phyloP scores from a whole-genome alignment of 2,797 vertebrate species.

The Characodon lateralis region DNA sequence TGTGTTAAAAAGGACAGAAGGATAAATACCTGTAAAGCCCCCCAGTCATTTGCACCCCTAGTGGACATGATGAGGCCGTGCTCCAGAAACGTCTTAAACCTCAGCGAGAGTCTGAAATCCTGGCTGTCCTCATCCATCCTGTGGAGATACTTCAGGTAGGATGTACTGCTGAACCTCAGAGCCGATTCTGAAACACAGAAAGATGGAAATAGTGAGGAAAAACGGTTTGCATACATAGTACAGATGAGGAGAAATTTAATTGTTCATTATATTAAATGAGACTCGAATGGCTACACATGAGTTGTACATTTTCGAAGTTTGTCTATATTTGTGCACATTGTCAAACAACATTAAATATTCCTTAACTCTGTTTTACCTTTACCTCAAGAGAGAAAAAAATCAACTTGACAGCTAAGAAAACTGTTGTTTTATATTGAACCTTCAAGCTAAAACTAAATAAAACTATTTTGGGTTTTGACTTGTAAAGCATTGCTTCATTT shows the following conservation, averaged over 20 bases:
- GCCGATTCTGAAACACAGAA: conserved; percentile 83
- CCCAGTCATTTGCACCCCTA: conserved; percentile 77
- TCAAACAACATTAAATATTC: too few relatives aligned
- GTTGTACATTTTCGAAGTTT: background rate
- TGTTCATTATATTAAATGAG: background rate
- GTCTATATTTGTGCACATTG: background rate
- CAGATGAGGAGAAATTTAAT: background rate
- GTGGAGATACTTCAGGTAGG: conserved; percentile 85
- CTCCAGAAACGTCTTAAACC: conserved; percentile 85
- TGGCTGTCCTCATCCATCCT: conserved; percentile 71
- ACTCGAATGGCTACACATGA: background rate
- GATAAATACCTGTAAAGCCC: conserved; percentile 84
- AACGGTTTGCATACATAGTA: background rate
- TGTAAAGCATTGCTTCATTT: too few relatives aligned
- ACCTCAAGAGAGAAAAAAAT: too few relatives aligned
- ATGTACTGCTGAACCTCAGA: conserved; percentile 84
- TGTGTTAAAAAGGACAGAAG: background rate
- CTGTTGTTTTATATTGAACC: too few relatives aligned
- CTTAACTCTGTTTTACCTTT: too few relatives aligned
- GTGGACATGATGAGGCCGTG: conserved; percentile 78
- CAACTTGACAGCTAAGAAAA: too few relatives aligned
- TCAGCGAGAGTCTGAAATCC: conserved; percentile 84
- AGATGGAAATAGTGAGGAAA: background rate
- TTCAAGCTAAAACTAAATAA: background rate
- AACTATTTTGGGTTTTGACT: background rate